A percentile compares a stretch with the other conserved stretches of the same genome.
These are phyloP conservation scores for Parelbella ahira DNA, from an alignment of 2,888 invertebrate genomes.

Conservation along the genomic window DNA sequence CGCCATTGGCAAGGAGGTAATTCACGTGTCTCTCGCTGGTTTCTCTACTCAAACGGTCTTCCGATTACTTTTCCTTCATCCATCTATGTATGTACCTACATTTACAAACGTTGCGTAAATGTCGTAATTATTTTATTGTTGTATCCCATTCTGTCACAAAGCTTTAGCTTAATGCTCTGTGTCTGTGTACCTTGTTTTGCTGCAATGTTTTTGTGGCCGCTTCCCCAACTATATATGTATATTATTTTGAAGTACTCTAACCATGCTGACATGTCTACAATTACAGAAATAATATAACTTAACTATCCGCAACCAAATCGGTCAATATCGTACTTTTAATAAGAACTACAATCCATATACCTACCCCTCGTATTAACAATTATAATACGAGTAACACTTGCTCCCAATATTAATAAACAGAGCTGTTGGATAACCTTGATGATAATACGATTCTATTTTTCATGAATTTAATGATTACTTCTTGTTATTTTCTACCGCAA, in stretches of 20 bases:
- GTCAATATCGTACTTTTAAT: too few species aligned
- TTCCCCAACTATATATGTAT: slow-evolving; percentile 10
- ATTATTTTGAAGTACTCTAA: not conserved
- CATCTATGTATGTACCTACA: slow-evolving; percentile 22
- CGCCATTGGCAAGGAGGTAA: slow-evolving; percentile 81
- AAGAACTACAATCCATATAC: too few species aligned
- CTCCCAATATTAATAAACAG: too few species aligned
- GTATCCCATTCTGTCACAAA: slow-evolving; percentile 26
- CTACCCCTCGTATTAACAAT: too few species aligned
- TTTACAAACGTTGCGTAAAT: slow-evolving; percentile 12
- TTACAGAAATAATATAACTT: too few species aligned
- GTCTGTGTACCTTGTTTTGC: slow-evolving; percentile 35
- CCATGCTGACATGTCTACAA: too few species aligned
- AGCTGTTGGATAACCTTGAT: too few species aligned
- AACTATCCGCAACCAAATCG: too few species aligned
- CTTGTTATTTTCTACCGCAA: slow-evolving; percentile 8
- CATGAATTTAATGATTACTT: slow-evolving; percentile 6
- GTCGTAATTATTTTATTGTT: slow-evolving; percentile 17
- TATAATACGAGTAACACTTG: too few species aligned
- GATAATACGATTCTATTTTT: not conserved
- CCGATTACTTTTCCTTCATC: slow-evolving; percentile 21
- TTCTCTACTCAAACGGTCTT: slow-evolving; percentile 20
- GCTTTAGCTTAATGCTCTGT: slow-evolving; percentile 34
- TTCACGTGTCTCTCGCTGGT: slow-evolving; percentile 56
- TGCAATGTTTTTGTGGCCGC: slow-evolving; percentile 27